Conservation (phyloP, 2,888 invertebrate species). For the Coenonympha glycerion region DNA sequence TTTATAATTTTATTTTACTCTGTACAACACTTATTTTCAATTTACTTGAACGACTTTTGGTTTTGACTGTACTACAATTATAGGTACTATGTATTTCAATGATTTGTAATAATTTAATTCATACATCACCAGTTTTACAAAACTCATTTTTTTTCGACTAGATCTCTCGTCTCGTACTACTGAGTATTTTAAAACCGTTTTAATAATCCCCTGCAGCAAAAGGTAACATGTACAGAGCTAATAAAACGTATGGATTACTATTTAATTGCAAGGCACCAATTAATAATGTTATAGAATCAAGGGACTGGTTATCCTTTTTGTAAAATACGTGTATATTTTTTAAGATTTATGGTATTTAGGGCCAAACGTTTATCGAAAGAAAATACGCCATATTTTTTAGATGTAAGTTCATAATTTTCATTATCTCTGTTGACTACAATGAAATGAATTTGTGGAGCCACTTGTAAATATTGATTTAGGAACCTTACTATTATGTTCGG, state of each 20-base stretch:
- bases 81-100: too few relatives aligned
- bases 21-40: too few relatives aligned
- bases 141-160: too few relatives aligned
- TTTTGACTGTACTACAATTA: neutral
- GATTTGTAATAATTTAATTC: too few relatives aligned
- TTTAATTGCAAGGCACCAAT: too few relatives aligned
- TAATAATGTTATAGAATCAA: neutral
- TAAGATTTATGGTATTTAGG: constrained; percentile 22
- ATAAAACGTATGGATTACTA: too few relatives aligned
- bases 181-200: too few relatives aligned
- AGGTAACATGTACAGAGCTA: too few relatives aligned
- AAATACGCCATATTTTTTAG: constrained; percentile 30
- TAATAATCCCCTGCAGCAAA: too few relatives aligned
- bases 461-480: constrained; percentile 29
- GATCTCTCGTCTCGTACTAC: too few relatives aligned
- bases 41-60: neutral
- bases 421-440: constrained; percentile 15
- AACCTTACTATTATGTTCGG: constrained; percentile 24
- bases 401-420: constrained; percentile 18
- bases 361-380: constrained; percentile 25
- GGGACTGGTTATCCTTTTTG: constrained; percentile 13
- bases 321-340: constrained; percentile 25
- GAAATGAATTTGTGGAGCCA: constrained; percentile 22
- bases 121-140: too few relatives aligned
- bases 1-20: neutral